These are phyloP conservation scores for Novumbra hubbsi DNA, from an alignment of 2,797 vertebrate genomes.

Conservation along the genomic window DNA sequence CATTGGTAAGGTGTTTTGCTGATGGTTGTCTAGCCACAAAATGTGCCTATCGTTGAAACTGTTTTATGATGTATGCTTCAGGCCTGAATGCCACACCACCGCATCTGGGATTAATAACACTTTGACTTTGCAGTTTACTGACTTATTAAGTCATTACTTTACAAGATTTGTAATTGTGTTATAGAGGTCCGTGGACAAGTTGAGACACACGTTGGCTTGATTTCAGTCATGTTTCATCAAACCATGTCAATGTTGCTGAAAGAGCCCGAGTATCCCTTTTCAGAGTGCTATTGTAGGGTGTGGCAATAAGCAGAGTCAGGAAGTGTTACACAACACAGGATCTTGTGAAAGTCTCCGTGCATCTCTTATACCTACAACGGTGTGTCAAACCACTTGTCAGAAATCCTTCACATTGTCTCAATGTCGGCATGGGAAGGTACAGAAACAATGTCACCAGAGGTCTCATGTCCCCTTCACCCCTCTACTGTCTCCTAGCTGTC, in stretches of 20 bases:
- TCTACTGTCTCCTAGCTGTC: slow-evolving; percentile 64
- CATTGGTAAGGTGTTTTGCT: slow-evolving; percentile 2
- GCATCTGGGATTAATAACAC: background rate
- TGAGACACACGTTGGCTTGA: background rate
- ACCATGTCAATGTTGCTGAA: background rate
- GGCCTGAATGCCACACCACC: background rate
- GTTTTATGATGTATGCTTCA: background rate
- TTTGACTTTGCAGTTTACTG: background rate
- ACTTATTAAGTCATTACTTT: background rate
- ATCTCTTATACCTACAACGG: slow-evolving; percentile 66
- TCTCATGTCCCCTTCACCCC: background rate
- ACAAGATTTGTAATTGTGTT: background rate
- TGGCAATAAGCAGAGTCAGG: slow-evolving; percentile 50
- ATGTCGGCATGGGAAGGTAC: background rate
- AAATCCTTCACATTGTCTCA: background rate
- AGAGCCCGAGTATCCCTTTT: background rate
- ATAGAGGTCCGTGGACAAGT: background rate
- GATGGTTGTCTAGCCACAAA: background rate
- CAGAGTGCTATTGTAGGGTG: background rate
- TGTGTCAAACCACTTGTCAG: background rate
- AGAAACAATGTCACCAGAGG: background rate
- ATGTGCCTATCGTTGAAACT: background rate
- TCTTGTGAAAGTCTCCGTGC: slow-evolving; percentile 70
- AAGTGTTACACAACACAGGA: slow-evolving; percentile 69
- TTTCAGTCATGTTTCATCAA: background rate